phyloP scores from a whole-genome alignment of 2,113 vertebrate genomes.

The Trochalopteron elliotii region DNA sequence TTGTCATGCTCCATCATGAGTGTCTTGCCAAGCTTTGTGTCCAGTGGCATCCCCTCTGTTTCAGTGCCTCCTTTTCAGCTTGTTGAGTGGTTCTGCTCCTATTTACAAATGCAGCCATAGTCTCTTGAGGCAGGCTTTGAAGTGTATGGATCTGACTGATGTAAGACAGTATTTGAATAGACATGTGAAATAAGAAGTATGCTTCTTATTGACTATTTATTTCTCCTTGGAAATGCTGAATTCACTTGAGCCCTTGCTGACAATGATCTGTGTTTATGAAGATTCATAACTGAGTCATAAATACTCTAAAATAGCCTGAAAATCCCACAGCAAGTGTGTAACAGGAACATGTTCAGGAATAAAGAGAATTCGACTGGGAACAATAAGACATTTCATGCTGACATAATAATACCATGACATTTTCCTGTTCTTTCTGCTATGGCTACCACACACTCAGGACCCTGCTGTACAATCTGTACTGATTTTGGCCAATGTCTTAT shows the following conservation, averaged over 20 bases:
- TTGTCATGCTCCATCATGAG: background rate
- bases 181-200: background rate
- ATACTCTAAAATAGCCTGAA: background rate
- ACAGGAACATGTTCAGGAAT: background rate
- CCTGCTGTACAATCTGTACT: background rate
- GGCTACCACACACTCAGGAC: background rate
- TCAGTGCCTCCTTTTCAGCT: background rate
- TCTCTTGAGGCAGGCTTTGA: background rate
- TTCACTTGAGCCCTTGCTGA: background rate
- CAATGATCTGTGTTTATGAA: background rate
- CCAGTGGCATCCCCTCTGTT: background rate
- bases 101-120: background rate
- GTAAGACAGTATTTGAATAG: background rate
- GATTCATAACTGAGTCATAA: background rate
- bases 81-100: background rate
- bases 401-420: background rate
- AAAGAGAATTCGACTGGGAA: background rate
- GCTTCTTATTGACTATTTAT: background rate
- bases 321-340: background rate
- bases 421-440: background rate
- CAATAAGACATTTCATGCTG: background rate
- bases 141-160: background rate
- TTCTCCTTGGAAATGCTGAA: background rate
- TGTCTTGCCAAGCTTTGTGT: background rate
- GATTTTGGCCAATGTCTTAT: background rate